phyloP scores from a whole-genome alignment of 2,888 invertebrate species.

The Caenorhabditis zanzibari region DNA sequence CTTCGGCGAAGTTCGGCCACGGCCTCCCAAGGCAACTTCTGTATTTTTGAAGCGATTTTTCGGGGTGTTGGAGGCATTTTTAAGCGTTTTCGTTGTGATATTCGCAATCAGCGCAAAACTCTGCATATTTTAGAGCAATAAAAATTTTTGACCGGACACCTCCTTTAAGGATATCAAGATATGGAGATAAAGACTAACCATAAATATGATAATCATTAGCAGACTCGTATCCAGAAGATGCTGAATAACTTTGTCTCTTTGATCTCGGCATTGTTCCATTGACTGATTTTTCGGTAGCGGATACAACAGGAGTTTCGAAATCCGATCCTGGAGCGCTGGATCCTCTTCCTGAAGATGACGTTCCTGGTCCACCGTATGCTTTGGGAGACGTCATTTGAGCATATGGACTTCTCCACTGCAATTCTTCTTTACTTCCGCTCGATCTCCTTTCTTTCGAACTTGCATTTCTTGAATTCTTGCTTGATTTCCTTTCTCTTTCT shows the following conservation, averaged over 20 bases:
- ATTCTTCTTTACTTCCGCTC: slow-evolving; percentile 56
- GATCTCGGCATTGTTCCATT: slow-evolving; percentile 60
- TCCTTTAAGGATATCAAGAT: too few relatives aligned
- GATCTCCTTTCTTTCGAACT: slow-evolving; percentile 40
- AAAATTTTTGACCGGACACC: too few relatives aligned
- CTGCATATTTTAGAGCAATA: too few relatives aligned
- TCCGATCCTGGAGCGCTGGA: slow-evolving; percentile 65
- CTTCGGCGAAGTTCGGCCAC: too few relatives aligned
- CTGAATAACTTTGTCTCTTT: slow-evolving; percentile 75
- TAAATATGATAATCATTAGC: slow-evolving; percentile 75
- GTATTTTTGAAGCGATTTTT: too few relatives aligned
- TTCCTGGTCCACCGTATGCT: slow-evolving; percentile 61
- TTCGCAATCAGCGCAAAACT: too few relatives aligned
- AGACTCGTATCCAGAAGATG: slow-evolving; percentile 74
- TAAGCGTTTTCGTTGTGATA: too few relatives aligned
- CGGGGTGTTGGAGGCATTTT: too few relatives aligned
- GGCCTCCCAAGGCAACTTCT: too few relatives aligned
- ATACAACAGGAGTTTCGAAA: slow-evolving; percentile 50
- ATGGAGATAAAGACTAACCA: slow-evolving; percentile 49
- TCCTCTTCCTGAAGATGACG: slow-evolving; percentile 71
- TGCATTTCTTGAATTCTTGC: slow-evolving; percentile 27
- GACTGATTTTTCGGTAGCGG: slow-evolving; percentile 36
- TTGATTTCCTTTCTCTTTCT: slow-evolving; percentile 48
- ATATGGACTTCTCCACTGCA: slow-evolving; percentile 63
- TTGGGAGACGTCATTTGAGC: slow-evolving; percentile 68